Percentiles rank a stretch among this genome's conserved stretches.
Evolutionary conservation across 2,888 invertebrate genomes (phyloP).

Genomic region (Saturnia pavonia): DNA sequence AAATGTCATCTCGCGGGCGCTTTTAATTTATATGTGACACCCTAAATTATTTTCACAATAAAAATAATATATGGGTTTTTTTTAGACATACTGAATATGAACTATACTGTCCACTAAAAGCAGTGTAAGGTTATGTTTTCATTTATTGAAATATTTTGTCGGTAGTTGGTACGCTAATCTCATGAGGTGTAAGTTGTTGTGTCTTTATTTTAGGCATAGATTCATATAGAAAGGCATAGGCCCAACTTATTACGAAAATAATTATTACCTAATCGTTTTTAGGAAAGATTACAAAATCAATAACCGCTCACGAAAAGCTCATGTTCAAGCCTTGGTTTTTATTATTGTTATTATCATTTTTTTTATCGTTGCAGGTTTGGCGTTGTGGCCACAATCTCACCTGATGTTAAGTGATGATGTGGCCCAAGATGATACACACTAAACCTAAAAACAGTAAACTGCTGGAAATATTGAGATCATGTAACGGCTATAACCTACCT

Average conservation of each 20-base stretch:
- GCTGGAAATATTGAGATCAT: not conserved
- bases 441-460: too few species aligned
- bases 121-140: not conserved
- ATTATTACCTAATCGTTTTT: not conserved
- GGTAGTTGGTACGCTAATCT: not conserved
- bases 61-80: not conserved
- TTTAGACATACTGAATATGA: not conserved
- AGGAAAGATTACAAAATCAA: not conserved
- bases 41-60: constrained; percentile 37
- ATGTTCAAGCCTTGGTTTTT: not conserved
- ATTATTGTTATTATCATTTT: too few species aligned
- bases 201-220: too few species aligned
- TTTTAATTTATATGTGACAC: constrained; percentile 53
- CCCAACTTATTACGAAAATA: not conserved
- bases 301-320: not conserved
- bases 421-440: too few species aligned
- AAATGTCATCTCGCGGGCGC: constrained; percentile 33
- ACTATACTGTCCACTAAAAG: too few species aligned
- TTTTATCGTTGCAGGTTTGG: too few species aligned
- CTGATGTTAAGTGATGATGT: too few species aligned
- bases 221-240: not conserved
- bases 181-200: not conserved
- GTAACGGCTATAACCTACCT: too few species aligned
- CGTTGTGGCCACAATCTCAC: too few species aligned
- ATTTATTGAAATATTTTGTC: not conserved